Evolutionary conservation across 2,113 vertebrate species (phyloP).

Genomic region (Equus przewalskii): DNA sequence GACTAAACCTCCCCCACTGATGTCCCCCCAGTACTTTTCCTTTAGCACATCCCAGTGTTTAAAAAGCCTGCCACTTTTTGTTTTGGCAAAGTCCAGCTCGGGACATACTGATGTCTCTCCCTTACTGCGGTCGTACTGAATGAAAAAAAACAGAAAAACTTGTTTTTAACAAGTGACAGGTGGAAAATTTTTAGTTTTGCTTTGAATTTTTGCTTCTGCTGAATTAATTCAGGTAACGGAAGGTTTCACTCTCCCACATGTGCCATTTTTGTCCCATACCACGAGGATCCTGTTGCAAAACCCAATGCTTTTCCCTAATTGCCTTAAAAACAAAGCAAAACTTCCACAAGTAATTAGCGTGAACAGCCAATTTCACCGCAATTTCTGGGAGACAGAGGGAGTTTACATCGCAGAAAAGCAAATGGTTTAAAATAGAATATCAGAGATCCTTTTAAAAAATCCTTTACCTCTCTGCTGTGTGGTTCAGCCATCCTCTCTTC

Average conservation of each 20-base stretch:
- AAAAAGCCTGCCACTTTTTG: background rate
- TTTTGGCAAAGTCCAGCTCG: background rate
- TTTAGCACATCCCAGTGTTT: background rate
- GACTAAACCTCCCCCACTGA: background rate
- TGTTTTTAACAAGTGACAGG: background rate
- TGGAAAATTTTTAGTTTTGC: background rate
- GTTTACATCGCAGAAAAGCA: background rate
- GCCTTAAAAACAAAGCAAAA: background rate
- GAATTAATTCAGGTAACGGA: background rate
- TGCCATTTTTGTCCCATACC: background rate
- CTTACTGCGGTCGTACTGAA: background rate
- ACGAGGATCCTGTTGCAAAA: background rate
- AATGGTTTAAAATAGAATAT: background rate
- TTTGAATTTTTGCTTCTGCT: background rate
- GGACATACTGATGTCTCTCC: background rate
- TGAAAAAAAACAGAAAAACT: background rate
- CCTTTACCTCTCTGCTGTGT: background rate
- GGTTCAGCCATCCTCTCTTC: background rate
- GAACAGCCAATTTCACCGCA: background rate
- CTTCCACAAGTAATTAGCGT: background rate
- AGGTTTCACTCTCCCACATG: background rate
- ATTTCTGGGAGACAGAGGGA: background rate
- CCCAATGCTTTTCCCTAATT: background rate
- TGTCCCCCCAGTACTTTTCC: background rate
- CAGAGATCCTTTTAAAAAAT: background rate